A percentile compares a stretch with the other conserved stretches of the same genome.
phyloP scores from a whole-genome alignment of 2,113 vertebrate genomes.

The Scolopax mira region DNA sequence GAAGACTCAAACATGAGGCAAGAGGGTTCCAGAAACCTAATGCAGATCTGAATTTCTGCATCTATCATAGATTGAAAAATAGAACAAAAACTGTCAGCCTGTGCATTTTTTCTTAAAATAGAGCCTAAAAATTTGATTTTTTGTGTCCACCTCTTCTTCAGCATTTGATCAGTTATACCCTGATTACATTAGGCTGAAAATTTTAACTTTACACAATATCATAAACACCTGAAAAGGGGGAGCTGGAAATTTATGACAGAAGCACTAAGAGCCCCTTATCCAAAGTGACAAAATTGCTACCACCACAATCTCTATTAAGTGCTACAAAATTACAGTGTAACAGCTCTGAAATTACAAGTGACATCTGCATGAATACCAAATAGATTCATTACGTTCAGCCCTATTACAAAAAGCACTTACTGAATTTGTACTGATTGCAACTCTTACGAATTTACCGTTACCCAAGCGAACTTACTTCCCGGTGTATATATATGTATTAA shows the following conservation, averaged over 20 bases:
- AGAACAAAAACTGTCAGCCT: background rate
- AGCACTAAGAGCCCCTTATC: slow-evolving; percentile 60
- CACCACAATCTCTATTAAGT: slow-evolving; percentile 72
- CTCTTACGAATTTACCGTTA: slow-evolving; percentile 70
- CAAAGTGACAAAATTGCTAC: slow-evolving; percentile 60
- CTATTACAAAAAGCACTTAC: slow-evolving; percentile 70
- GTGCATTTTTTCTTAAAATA: background rate
- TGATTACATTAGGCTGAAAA: background rate
- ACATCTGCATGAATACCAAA: slow-evolving; percentile 74
- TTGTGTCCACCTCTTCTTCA: background rate
- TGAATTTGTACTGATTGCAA: slow-evolving; percentile 73
- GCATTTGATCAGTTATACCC: background rate
- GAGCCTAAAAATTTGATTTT: background rate
- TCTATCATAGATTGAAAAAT: background rate
- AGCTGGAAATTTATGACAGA: slow-evolving; percentile 49
- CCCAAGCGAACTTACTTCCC: background rate
- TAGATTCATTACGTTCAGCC: slow-evolving; percentile 58
- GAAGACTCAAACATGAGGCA: background rate
- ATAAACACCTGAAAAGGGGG: slow-evolving; percentile 45
- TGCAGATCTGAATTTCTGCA: background rate
- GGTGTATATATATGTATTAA: slow-evolving; percentile 55
- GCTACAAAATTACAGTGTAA: slow-evolving; percentile 68
- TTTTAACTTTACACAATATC: slow-evolving; percentile 26
- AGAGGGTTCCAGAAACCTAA: background rate
- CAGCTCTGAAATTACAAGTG: slow-evolving; percentile 71